These are phyloP conservation scores for Synergus laeviventris DNA, from an alignment of 2,888 invertebrate genomes.

Conservation along the genomic window DNA sequence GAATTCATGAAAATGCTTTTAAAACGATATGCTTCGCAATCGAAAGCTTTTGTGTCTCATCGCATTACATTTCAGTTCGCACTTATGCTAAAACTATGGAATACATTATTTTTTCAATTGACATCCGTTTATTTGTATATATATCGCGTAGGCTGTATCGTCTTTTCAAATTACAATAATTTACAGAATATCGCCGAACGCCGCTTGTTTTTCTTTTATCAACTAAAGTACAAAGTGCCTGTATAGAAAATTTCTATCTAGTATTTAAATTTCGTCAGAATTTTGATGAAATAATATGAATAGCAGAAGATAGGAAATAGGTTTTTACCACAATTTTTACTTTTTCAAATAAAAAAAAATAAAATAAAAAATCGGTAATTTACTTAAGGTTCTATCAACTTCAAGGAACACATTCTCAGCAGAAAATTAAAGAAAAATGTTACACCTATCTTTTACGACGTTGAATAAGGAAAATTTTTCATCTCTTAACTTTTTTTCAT, in stretches of 20 bases:
- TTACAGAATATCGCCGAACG: constrained; percentile 44
- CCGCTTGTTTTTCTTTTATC: constrained; percentile 1
- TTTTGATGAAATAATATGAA: neutral
- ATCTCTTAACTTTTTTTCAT: too few species aligned
- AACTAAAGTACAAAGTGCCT: constrained; percentile 43
- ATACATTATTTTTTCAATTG: constrained; percentile 66
- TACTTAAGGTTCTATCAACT: too few species aligned
- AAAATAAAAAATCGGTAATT: too few species aligned
- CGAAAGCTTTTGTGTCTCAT: constrained; percentile 46
- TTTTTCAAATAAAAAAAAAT: too few species aligned
- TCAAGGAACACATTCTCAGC: too few species aligned
- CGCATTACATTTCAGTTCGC: constrained; percentile 47
- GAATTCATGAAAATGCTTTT: constrained; percentile 23
- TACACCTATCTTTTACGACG: too few species aligned
- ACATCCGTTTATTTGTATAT: constrained; percentile 66
- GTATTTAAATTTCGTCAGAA: neutral
- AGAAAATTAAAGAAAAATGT: too few species aligned
- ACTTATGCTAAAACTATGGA: constrained; percentile 57
- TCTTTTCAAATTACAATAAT: constrained; percentile 46
- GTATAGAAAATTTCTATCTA: neutral
- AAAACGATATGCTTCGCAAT: constrained; percentile 27
- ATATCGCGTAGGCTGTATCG: constrained; percentile 52
- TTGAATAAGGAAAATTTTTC: too few species aligned
- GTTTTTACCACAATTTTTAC: too few species aligned
- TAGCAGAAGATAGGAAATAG: neutral